phyloP scores from a whole-genome alignment of 2,113 vertebrate genomes.

The Rutilus rutilus region DNA sequence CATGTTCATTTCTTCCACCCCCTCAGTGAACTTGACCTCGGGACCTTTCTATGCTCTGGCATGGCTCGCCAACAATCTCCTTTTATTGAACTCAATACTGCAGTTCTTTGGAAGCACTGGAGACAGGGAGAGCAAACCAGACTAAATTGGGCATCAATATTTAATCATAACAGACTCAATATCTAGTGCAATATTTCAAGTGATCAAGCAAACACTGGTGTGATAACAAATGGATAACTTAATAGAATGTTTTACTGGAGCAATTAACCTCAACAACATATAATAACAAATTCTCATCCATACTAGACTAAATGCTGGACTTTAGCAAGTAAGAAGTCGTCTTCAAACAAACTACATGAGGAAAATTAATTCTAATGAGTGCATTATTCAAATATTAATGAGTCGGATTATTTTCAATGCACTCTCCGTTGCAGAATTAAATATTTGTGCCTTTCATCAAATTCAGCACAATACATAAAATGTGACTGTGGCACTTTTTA shows the following conservation, averaged over 20 bases:
- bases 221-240: slow-evolving; percentile 11
- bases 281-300: slow-evolving; percentile 1
- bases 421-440: slow-evolving; percentile 58
- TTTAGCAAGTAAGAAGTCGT: not conserved
- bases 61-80: slow-evolving; percentile 65
- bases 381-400: slow-evolving; percentile 70
- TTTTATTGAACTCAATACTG: slow-evolving; percentile 76
- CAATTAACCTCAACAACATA: not conserved
- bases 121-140: slow-evolving; percentile 46
- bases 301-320: slow-evolving; percentile 40
- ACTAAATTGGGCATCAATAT: slow-evolving; percentile 71
- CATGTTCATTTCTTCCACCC: slow-evolving; percentile 68
- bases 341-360: slow-evolving; percentile 44
- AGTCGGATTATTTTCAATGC: slow-evolving; percentile 62
- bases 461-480: slow-evolving; percentile 61
- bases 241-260: slow-evolving; percentile 11
- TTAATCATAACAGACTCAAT: slow-evolving; percentile 71
- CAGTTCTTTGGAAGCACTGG: slow-evolving; percentile 54
- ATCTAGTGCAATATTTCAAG: slow-evolving; percentile 58
- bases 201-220: slow-evolving; percentile 41
- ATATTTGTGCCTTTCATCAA: slow-evolving; percentile 60
- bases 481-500: slow-evolving; percentile 62
- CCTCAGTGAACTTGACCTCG: slow-evolving; percentile 67
- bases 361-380: slow-evolving; percentile 60
- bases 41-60: slow-evolving; percentile 53